These are phyloP conservation scores for Pheosia gnoma DNA, from an alignment of 2,888 invertebrate genomes.

Conservation along the genomic window DNA sequence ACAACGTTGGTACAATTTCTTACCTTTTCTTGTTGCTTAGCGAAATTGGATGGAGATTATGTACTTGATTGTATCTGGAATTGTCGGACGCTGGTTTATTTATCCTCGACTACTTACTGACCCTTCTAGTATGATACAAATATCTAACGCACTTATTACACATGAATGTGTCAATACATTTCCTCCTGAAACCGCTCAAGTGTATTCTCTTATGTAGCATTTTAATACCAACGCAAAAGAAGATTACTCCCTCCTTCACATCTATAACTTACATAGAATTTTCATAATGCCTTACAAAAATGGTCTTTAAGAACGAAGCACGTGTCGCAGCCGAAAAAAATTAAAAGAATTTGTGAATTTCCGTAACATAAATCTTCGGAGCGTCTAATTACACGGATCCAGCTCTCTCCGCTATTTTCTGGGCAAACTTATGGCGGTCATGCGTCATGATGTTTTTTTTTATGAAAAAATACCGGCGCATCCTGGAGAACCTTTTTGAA, in stretches of 20 bases:
- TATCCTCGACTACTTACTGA: too few relatives aligned
- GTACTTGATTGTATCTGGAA: not conserved
- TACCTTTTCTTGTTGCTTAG: slow-evolving; percentile 6
- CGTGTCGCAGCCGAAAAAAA: slow-evolving; percentile 67
- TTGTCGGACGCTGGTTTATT: not conserved
- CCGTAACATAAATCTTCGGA: slow-evolving; percentile 74
- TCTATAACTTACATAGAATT: not conserved
- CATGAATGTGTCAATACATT: too few relatives aligned
- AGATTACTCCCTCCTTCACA: not conserved
- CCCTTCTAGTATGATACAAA: too few relatives aligned
- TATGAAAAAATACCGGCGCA: slow-evolving; percentile 62
- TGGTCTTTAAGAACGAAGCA: slow-evolving; percentile 53
- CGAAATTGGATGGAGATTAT: slow-evolving; percentile 9
- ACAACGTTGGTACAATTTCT: slow-evolving; percentile 6
- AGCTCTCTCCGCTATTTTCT: slow-evolving; percentile 68
- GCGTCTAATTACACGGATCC: slow-evolving; percentile 79
- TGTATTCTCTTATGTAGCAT: too few relatives aligned
- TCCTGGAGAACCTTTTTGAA: slow-evolving; percentile 48
- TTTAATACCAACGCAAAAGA: not conserved
- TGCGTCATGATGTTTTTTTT: slow-evolving; percentile 73
- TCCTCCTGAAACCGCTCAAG: too few relatives aligned
- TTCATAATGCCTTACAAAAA: slow-evolving; percentile 24
- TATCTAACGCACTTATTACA: too few relatives aligned
- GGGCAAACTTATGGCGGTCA: slow-evolving; percentile 75
- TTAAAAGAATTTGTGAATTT: slow-evolving; percentile 75